A percentile compares a stretch with the other conserved stretches of the same genome.
These are phyloP conservation scores for Lutjanus argentimaculatus DNA, from an alignment of 2,797 vertebrate genomes.

Conservation along the genomic window DNA sequence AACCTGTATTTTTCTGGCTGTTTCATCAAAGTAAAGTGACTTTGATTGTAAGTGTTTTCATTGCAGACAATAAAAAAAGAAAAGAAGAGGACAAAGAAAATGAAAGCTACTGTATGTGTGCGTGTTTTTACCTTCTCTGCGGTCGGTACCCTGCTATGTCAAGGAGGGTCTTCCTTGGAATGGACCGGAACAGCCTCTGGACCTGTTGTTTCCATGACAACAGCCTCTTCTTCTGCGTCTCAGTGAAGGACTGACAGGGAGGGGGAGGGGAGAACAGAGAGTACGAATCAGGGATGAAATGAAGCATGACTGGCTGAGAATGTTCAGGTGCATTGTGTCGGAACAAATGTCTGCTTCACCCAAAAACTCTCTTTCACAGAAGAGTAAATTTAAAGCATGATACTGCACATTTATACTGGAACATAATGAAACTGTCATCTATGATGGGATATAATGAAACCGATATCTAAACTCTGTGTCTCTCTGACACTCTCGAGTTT, in stretches of 20 bases:
- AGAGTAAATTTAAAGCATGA: not conserved
- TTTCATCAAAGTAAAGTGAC: not conserved
- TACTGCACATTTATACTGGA: not conserved
- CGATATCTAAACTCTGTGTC: too few relatives aligned
- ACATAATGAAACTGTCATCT: not conserved
- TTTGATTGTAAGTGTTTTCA: not conserved
- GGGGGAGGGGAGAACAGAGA: conserved; percentile 1
- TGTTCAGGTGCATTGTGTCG: not conserved
- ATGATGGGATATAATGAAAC: not conserved
- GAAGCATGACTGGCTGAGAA: conserved; percentile 34
- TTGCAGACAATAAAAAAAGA: not conserved
- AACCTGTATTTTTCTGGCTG: not conserved
- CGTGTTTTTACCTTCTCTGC: conserved; percentile 90
- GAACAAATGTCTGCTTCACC: not conserved
- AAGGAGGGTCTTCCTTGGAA: conserved; percentile 97
- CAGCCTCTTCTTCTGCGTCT: conserved; percentile 98
- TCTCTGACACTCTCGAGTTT: not conserved
- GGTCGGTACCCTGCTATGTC: conserved; percentile 96
- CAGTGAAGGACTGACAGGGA: conserved; percentile 92
- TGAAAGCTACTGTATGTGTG: not conserved
- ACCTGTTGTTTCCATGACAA: conserved; percentile 99
- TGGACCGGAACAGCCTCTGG: conserved; percentile 98
- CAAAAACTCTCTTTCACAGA: not conserved
- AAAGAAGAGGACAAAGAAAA: not conserved
- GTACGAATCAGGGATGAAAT: conserved; percentile 18